Evolutionary conservation across 2,113 vertebrate genomes (phyloP).

Genomic region (Amblyopsis rosae): DNA sequence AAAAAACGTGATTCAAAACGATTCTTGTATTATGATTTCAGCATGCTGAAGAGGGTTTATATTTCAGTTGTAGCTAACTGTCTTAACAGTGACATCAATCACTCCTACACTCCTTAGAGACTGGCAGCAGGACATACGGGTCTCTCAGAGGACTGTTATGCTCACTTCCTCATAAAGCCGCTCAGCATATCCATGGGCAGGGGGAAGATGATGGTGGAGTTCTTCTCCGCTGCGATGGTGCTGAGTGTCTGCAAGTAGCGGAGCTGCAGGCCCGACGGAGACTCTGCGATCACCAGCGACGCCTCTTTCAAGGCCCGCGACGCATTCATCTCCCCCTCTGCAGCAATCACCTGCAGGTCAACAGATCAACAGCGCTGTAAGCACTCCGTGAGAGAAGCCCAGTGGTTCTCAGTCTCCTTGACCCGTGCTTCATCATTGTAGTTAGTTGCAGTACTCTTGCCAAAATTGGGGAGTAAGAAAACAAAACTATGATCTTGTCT

Average conservation of each 20-base stretch:
- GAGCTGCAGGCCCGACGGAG: slow-evolving; percentile 83
- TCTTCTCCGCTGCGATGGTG: slow-evolving; percentile 86
- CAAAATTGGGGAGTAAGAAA: too few relatives aligned
- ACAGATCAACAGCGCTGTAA: background rate
- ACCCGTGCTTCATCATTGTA: too few relatives aligned
- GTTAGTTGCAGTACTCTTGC: too few relatives aligned
- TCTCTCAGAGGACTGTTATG: background rate
- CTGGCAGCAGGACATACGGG: background rate
- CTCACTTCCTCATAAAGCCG: slow-evolving; percentile 71
- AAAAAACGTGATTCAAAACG: too few relatives aligned
- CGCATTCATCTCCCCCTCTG: slow-evolving; percentile 85
- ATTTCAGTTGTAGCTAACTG: too few relatives aligned
- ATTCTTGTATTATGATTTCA: too few relatives aligned
- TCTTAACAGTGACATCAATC: too few relatives aligned
- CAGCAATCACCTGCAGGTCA: slow-evolving; percentile 74
- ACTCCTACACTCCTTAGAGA: too few relatives aligned
- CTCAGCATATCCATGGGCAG: slow-evolving; percentile 83
- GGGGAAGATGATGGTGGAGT: slow-evolving; percentile 91
- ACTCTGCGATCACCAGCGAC: slow-evolving; percentile 81
- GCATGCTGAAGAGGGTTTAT: too few relatives aligned
- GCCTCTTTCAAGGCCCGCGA: slow-evolving; percentile 87
- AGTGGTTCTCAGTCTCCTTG: too few relatives aligned
- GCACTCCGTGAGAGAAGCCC: too few relatives aligned
- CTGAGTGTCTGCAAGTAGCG: slow-evolving; percentile 84
- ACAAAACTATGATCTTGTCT: too few relatives aligned